phyloP scores from a whole-genome alignment of 2,113 vertebrate species.

The Podarcis raffonei region DNA sequence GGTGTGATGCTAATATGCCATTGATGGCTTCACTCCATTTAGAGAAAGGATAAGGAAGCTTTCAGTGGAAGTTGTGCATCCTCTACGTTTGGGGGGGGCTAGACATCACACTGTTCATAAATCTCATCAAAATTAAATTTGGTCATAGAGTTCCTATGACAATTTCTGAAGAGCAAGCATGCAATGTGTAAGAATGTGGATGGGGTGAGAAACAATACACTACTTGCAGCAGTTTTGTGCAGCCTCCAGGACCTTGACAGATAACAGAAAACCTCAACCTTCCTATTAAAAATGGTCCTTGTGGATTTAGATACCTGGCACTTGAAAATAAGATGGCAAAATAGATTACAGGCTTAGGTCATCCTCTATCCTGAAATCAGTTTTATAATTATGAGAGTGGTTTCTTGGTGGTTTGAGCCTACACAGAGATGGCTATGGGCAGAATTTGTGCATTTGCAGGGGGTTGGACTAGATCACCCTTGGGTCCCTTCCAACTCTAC shows the following conservation, averaged over 20 bases:
- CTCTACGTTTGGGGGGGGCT: background rate
- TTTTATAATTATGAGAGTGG: too few relatives aligned
- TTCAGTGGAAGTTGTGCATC: fast-evolving
- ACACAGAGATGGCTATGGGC: too few relatives aligned
- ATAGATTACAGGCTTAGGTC: too few relatives aligned
- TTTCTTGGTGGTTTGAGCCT: too few relatives aligned
- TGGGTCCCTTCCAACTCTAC: too few relatives aligned
- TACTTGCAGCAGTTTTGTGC: background rate
- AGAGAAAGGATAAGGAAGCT: background rate
- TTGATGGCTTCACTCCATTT: background rate
- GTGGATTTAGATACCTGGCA: too few relatives aligned
- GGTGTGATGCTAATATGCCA: background rate
- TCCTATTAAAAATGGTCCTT: too few relatives aligned
- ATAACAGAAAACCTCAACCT: too few relatives aligned
- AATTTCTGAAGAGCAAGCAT: background rate
- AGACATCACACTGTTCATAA: background rate
- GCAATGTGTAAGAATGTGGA: background rate
- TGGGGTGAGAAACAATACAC: background rate
- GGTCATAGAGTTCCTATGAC: background rate
- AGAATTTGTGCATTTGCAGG: too few relatives aligned
- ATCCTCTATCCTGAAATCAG: too few relatives aligned
- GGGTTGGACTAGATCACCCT: too few relatives aligned
- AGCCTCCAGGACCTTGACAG: background rate
- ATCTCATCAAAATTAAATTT: background rate
- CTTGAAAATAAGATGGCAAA: too few relatives aligned